These are phyloP conservation scores for Arenicola marina DNA, from an alignment of 2,888 invertebrate species.

Conservation along the genomic window DNA sequence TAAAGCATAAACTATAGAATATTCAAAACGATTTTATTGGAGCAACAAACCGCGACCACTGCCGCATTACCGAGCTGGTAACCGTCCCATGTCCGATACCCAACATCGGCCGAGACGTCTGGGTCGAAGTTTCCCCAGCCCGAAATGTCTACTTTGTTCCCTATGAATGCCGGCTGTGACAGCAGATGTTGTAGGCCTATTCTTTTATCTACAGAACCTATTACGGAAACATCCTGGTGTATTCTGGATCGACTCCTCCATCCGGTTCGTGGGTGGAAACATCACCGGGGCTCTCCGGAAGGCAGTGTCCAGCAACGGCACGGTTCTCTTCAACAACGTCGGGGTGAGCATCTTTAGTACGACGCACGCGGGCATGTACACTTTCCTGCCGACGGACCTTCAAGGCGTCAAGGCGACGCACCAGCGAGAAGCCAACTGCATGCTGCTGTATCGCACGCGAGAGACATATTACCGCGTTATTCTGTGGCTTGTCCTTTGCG, in stretches of 20 bases:
- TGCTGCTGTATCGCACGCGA: conserved; percentile 53
- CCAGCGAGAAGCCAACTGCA: conserved; percentile 41
- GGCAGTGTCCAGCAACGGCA: conserved; percentile 8
- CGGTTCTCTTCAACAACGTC: conserved; percentile 11
- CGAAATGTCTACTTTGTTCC: no score
- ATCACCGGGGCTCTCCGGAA: conserved; percentile 2
- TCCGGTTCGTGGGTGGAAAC: conserved; percentile 16
- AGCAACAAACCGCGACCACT: no score
- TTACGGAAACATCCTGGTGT: conserved; percentile 18
- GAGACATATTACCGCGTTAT: conserved; percentile 45
- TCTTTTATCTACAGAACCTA: conserved; percentile 16
- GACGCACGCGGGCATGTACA: conserved; percentile 51
- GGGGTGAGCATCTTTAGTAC: conserved; percentile 40
- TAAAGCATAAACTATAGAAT: no score
- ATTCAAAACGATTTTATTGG: no score
- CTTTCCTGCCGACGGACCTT: conserved; percentile 48
- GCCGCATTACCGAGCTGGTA: no score
- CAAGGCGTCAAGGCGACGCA: conserved; percentile 39
- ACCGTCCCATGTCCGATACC: no score
- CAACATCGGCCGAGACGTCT: no score
- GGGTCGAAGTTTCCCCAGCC: no score
- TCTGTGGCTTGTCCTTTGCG: conserved; percentile 54
- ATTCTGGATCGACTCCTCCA: conserved; percentile 30
- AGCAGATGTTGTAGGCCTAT: no score
- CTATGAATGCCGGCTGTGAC: no score